Evolutionary conservation across 2,113 vertebrate genomes (phyloP).

Genomic region (Nesoenas mayeri): DNA sequence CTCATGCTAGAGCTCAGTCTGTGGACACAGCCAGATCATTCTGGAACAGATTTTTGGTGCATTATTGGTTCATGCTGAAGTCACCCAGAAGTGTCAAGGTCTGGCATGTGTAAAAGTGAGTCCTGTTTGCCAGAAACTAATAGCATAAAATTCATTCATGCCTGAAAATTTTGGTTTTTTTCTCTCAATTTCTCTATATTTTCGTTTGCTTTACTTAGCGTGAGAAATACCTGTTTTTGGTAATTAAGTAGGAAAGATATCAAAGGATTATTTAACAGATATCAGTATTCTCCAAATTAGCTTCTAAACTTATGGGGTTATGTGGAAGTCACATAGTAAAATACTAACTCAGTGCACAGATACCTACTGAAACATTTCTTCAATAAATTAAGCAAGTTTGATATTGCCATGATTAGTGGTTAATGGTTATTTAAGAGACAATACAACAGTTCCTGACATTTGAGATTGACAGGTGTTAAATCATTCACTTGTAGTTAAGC

Average conservation of each 20-base stretch:
- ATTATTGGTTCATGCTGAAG: background rate
- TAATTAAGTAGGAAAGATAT: background rate
- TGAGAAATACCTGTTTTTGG: background rate
- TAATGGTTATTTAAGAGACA: background rate
- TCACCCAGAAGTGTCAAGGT: background rate
- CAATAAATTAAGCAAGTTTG: background rate
- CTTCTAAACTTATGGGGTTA: background rate
- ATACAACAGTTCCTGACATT: background rate
- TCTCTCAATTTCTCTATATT: background rate
- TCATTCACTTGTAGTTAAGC: background rate
- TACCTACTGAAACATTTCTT: background rate
- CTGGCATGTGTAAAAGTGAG: background rate
- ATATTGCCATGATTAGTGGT: background rate
- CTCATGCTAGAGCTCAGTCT: background rate
- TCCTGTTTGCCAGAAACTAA: background rate
- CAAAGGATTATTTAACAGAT: background rate
- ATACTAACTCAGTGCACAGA: background rate
- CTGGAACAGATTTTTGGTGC: background rate
- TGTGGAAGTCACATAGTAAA: background rate
- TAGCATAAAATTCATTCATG: background rate
- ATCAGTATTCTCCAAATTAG: background rate
- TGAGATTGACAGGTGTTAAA: background rate
- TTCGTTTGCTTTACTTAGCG: background rate
- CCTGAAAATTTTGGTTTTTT: background rate
- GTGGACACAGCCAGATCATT: background rate